phyloP scores from a whole-genome alignment of 2,888 invertebrate species.

The Caenorhabditis plicata region DNA sequence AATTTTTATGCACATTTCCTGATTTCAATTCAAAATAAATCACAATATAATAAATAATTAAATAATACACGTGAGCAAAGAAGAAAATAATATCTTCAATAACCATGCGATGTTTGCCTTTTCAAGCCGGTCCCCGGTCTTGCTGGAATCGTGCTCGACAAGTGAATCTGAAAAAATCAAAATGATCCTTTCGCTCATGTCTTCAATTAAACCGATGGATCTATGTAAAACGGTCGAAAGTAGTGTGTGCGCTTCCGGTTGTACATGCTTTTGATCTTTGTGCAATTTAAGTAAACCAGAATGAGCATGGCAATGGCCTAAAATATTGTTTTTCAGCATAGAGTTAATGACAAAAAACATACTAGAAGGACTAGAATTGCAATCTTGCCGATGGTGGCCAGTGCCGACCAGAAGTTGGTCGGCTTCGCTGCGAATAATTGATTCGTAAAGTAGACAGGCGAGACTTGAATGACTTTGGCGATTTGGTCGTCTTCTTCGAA shows the following conservation, averaged over 20 bases:
- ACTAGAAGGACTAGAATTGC: conserved; percentile 35
- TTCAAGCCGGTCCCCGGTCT: conserved; percentile 14
- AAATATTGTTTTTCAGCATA: background rate
- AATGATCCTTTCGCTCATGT: background rate
- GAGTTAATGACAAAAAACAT: background rate
- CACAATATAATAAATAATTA: background rate
- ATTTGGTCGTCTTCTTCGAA: conserved; percentile 24
- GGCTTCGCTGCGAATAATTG: conserved; percentile 4
- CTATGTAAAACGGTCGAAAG: conserved; percentile 47
- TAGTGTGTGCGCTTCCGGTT: conserved; percentile 50
- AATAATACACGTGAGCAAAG: conserved; percentile 2
- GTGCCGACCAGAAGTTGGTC: conserved; percentile 33
- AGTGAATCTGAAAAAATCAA: conserved; percentile 15
- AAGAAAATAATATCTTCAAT: too few relatives aligned
- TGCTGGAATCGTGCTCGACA: conserved; percentile 10
- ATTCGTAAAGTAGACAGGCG: conserved; percentile 38
- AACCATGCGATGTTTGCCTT: conserved; percentile 23
- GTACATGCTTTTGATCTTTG: conserved; percentile 42
- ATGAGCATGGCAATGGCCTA: conserved; percentile 44
- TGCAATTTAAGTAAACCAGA: conserved; percentile 51
- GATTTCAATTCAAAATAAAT: too few relatives aligned
- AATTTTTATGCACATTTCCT: too few relatives aligned
- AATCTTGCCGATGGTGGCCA: conserved; percentile 40
- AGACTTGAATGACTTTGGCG: conserved; percentile 28
- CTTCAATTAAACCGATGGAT: conserved; percentile 30